These are phyloP conservation scores for Dissostichus mawsoni DNA, from an alignment of 2,113 vertebrate species.

Conservation along the genomic window DNA sequence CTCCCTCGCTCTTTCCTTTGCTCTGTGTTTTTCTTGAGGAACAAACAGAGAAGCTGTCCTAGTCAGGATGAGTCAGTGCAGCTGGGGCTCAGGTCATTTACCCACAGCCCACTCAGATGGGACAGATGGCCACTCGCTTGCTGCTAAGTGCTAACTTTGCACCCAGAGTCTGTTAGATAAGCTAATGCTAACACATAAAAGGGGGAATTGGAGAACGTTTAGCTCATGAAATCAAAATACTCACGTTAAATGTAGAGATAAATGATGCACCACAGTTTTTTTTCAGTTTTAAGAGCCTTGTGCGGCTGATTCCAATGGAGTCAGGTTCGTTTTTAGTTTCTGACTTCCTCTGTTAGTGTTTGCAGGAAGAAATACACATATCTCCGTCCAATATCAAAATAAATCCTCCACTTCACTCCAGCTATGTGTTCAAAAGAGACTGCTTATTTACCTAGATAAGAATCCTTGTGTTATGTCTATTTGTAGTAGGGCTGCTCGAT, in stretches of 20 bases:
- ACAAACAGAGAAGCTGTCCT: conserved; percentile 74
- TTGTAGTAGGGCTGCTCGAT: too few species aligned
- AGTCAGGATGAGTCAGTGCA: conserved; percentile 77
- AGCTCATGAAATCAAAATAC: neutral
- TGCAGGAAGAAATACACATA: too few species aligned
- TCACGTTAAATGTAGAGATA: neutral
- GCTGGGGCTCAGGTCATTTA: conserved; percentile 81
- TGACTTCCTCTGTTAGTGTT: too few species aligned
- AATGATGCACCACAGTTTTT: neutral
- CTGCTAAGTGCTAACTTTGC: conserved; percentile 62
- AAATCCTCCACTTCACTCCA: too few species aligned
- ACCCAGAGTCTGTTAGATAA: conserved; percentile 48
- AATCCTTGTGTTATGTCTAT: neutral
- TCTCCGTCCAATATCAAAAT: too few species aligned
- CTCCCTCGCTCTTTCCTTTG: conserved; percentile 19
- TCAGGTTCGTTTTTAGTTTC: too few species aligned
- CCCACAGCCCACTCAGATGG: conserved; percentile 72
- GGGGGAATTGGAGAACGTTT: conserved; percentile 10
- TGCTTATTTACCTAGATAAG: too few species aligned
- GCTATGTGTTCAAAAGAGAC: too few species aligned
- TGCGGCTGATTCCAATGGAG: neutral
- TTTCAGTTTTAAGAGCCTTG: neutral
- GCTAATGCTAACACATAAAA: conserved; percentile 47
- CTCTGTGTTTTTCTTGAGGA: conserved; percentile 51
- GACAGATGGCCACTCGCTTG: conserved; percentile 74